A percentile compares a stretch with the other conserved stretches of the same genome.
Conservation (phyloP, 2,113 vertebrate genomes). For the Pogona vitticeps region DNA sequence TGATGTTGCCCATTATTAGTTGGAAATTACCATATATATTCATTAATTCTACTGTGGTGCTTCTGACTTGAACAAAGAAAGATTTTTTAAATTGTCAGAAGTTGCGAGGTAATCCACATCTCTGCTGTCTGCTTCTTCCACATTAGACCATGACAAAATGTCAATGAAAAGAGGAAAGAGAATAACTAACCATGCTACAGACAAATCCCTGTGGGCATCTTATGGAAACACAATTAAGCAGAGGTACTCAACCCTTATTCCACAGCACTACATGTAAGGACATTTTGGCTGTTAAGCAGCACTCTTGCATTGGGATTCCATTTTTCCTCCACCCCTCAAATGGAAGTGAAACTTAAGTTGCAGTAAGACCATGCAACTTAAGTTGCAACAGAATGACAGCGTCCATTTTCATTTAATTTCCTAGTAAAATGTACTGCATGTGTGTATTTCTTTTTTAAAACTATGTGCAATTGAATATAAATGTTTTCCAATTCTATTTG, state of each 20-base stretch:
- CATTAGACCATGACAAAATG: not conserved
- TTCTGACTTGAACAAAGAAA: too few species aligned
- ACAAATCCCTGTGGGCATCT: not conserved
- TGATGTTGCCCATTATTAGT: too few species aligned
- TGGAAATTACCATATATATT: not conserved
- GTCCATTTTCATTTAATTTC: not conserved
- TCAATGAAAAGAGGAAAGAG: not conserved
- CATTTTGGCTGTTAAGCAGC: not conserved
- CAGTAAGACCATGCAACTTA: not conserved
- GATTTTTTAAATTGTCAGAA: not conserved
- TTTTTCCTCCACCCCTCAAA: not conserved
- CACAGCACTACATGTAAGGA: not conserved
- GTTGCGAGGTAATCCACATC: not conserved
- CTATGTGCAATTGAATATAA: too few species aligned
- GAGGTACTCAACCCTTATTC: not conserved
- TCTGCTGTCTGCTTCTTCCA: not conserved
- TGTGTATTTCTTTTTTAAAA: not conserved
- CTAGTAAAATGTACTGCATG: too few species aligned
- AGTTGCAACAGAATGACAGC: not conserved
- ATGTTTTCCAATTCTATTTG: too few species aligned
- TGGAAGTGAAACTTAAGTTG: not conserved
- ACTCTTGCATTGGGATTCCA: not conserved
- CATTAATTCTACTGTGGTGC: not conserved
- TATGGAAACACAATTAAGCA: conserved; percentile 6
- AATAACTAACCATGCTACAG: not conserved